Base-by-base conservation (phyloP, 2,797 vertebrate species). In the Benthosema pterotum region DNA sequence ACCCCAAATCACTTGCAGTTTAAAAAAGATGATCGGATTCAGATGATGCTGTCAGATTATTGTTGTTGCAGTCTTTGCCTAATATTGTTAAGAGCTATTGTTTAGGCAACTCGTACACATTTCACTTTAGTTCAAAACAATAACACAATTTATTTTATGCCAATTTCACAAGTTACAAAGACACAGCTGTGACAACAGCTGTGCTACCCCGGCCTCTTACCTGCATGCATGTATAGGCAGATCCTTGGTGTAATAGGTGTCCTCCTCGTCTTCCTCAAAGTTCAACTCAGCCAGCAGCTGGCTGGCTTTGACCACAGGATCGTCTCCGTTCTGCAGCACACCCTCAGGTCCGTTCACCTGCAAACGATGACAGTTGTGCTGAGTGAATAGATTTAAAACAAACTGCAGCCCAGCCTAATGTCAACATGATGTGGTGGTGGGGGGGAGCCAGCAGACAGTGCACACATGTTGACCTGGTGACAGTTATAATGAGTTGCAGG, bases 141-240 rank as follows among this genome's bases (percentile, higher is more conserved):
- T 11, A 38, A 38, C 1, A 38, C 32, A 38, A 38, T 38, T 38
- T 38, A 38, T 9, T 38, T 38, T 9, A 38, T 9, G 32, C 32
- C 2, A 38, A 38, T 9, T 38, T 38, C 8, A 9, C 32, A 0
- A 38, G 2, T 9, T 38, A 38, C 3, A 9, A 38, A 38, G 32
- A 38, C 32, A 38, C 2, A 38, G 8, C 28, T 38, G 32, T 51
- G 18, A 62, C 43, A 60, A 50, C 22, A 4, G 4, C 42, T 55
- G 43, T 14, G 46, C 2, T 38, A 50, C 2, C 42, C 12, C 0
- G 18, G 18, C 1, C 6, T 13, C 32, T 79, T 79, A 97, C 96
- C 96, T 98, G 96, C 96, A 98, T 46, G 96, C 96, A 0, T 98
- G 95, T n/a, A 94, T 70, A 0, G 96, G 96, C n/a, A 98, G 95